A percentile compares a stretch with the other conserved stretches of the same genome.
These are phyloP conservation scores for Epinephelus malabaricus DNA, from an alignment of 2,797 vertebrate species.

Conservation along the genomic window DNA sequence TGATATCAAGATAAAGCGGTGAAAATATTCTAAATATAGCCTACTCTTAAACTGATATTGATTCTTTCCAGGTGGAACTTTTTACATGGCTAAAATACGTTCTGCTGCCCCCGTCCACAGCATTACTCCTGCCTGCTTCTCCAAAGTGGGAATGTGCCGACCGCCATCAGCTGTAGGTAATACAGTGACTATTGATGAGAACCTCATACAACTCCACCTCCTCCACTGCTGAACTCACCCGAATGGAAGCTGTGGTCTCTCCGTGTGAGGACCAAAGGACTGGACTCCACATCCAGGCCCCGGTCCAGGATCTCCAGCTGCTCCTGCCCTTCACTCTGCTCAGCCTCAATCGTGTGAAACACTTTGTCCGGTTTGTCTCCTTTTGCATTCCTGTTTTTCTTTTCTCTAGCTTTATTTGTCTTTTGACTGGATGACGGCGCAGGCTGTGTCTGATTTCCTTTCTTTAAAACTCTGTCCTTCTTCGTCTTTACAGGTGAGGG, in stretches of 20 bases:
- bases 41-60: too few species aligned
- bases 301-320: constrained; percentile 21
- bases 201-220: not conserved
- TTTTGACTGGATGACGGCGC: not conserved
- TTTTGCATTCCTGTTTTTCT: constrained; percentile 25
- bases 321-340: constrained; percentile 14
- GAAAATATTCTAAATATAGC: too few species aligned
- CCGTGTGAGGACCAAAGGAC: constrained; percentile 42
- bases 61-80: too few species aligned
- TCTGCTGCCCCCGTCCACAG: too few species aligned
- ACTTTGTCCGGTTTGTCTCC: not conserved
- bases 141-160: too few species aligned
- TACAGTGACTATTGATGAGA: too few species aligned
- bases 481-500: constrained; percentile 28
- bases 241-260: constrained; percentile 41
- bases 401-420: constrained; percentile 13
- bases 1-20: too few species aligned
- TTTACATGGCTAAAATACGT: too few species aligned
- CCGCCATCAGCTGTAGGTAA: too few species aligned
- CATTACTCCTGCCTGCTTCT: too few species aligned
- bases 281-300: constrained; percentile 32
- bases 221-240: constrained; percentile 57
- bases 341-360: not conserved
- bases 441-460: constrained; percentile 18
- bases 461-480: constrained; percentile 30